phyloP scores from a whole-genome alignment of 2,797 vertebrate genomes.

The Babyrousa celebensis region DNA sequence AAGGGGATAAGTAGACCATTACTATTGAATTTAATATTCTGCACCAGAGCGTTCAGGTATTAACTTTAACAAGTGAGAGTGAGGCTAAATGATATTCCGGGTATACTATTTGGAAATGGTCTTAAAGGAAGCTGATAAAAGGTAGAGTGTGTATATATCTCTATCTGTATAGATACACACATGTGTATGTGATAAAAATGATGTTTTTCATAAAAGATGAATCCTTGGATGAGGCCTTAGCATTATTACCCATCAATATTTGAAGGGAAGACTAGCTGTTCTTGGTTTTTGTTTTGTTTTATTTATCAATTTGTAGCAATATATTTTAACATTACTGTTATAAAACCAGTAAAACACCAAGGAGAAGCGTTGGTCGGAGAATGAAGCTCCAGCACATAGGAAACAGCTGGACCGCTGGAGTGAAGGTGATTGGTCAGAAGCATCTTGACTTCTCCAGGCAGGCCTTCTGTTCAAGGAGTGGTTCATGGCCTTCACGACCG shows the following conservation, averaged over 20 bases:
- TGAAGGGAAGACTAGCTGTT: neutral
- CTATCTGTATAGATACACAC: neutral
- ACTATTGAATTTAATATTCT: slow-evolving; percentile 25
- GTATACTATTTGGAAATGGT: slow-evolving; percentile 10
- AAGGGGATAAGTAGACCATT: slow-evolving; percentile 3
- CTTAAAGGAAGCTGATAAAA: slow-evolving; percentile 32
- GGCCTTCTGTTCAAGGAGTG: neutral
- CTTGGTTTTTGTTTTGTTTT: slow-evolving; percentile 28
- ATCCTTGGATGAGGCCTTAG: slow-evolving; percentile 6
- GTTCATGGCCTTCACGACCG: slow-evolving; percentile 7
- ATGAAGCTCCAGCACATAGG: neutral
- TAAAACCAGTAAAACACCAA: slow-evolving; percentile 15
- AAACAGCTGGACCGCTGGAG: neutral
- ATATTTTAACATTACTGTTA: slow-evolving; percentile 31
- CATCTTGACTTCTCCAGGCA: neutral
- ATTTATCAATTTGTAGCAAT: neutral
- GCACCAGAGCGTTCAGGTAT: neutral
- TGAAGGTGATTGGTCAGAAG: neutral
- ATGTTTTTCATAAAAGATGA: slow-evolving; percentile 2
- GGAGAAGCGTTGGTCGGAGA: slow-evolving; percentile 13
- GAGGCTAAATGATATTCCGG: neutral
- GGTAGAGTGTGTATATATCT: neutral
- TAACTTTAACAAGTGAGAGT: slow-evolving; percentile 11
- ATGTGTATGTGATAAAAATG: neutral
- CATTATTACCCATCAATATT: slow-evolving; percentile 26